A percentile compares a stretch with the other conserved stretches of the same genome.
Conservation (phyloP, 2,888 invertebrate species). For the Caenorhabditis wallacei region DNA sequence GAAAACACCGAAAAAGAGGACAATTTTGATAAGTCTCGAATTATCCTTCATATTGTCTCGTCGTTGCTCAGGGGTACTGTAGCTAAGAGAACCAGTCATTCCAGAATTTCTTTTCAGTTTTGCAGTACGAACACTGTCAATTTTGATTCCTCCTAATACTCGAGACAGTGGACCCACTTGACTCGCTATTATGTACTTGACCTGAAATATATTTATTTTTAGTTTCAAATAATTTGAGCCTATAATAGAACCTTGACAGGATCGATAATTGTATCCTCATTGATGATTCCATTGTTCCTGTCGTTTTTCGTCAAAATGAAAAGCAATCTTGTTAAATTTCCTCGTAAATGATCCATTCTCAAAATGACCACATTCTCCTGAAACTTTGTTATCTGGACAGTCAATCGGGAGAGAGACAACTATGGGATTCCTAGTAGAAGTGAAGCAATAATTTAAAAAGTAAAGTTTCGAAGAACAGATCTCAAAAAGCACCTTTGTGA, state of each 20-base stretch:
- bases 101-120: conserved; percentile 57
- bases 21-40: conserved; percentile 64
- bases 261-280: conserved; percentile 67
- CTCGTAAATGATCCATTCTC: conserved; percentile 72
- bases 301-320: conserved; percentile 76
- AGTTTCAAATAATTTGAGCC: not conserved
- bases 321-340: conserved; percentile 75
- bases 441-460: conserved; percentile 22
- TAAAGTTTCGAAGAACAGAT: not conserved
- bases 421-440: conserved; percentile 32
- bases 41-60: conserved; percentile 64
- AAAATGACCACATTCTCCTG: conserved; percentile 81
- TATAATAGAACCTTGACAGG: conserved; percentile 67
- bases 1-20: conserved; percentile 64
- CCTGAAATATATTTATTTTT: conserved; percentile 54
- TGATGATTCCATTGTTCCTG: conserved; percentile 51
- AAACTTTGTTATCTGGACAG: conserved; percentile 1
- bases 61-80: conserved; percentile 46
- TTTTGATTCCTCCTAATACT: conserved; percentile 80
- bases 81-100: conserved; percentile 10
- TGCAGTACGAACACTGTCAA: conserved; percentile 74
- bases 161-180: conserved; percentile 77
- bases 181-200: conserved; percentile 78
- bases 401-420: not conserved
- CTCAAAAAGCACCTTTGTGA: conserved; percentile 55